phyloP scores from a whole-genome alignment of 2,797 vertebrate species.

The Peromyscus eremicus region DNA sequence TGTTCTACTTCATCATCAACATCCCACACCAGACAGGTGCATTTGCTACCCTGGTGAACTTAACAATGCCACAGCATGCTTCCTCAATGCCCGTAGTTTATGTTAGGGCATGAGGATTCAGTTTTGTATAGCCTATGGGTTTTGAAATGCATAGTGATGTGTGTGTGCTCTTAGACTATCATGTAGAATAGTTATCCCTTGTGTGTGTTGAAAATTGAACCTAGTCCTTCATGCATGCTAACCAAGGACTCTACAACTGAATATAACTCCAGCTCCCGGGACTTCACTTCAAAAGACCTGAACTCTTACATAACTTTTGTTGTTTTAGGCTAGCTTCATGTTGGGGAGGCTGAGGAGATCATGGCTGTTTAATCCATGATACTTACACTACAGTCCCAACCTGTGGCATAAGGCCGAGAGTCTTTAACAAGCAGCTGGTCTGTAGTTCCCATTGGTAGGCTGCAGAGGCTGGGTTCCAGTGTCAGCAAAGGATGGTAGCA shows the following conservation, averaged over 20 bases:
- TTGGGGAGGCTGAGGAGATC: not conserved
- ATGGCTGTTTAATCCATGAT: not conserved
- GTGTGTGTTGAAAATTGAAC: not conserved
- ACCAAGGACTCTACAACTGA: not conserved
- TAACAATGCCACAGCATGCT: not conserved
- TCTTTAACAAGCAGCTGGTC: not conserved
- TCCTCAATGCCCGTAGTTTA: not conserved
- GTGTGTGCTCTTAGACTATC: not conserved
- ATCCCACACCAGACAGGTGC: not conserved
- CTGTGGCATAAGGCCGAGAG: not conserved
- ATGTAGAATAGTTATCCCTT: not conserved
- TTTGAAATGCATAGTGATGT: conserved; percentile 23
- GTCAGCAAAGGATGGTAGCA: not conserved
- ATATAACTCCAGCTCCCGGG: not conserved
- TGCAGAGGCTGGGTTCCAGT: not conserved
- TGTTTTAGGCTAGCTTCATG: not conserved
- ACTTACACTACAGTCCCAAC: not conserved
- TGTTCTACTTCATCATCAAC: not conserved
- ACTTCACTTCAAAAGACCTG: not conserved
- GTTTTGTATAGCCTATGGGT: not conserved
- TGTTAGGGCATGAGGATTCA: not conserved
- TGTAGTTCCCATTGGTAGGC: not conserved
- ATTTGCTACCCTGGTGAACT: not conserved
- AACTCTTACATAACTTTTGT: conserved; percentile 31
- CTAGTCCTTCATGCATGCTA: not conserved